phyloP scores from a whole-genome alignment of 1,140 invertebrate species.

The Aphaenogaster ashmeadi region DNA sequence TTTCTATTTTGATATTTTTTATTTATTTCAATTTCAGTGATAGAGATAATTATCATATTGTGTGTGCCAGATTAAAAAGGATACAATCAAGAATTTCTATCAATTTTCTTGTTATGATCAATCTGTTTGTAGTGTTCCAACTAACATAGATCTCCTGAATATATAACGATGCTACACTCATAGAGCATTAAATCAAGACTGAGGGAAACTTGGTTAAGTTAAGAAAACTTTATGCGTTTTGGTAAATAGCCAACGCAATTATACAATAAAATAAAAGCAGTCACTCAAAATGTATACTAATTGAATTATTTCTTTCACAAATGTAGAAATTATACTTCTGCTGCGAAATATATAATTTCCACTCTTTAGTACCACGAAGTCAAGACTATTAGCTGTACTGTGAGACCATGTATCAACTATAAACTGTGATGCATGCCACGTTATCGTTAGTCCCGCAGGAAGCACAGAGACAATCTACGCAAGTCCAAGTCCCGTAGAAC shows the following conservation, averaged over 20 bases:
- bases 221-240: not conserved
- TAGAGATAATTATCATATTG: not conserved
- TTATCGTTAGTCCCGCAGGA: not conserved
- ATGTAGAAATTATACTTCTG: not conserved
- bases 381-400: not conserved
- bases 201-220: not conserved
- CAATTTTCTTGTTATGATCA: not conserved
- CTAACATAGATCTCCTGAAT: not conserved
- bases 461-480: not conserved
- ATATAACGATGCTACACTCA: not conserved
- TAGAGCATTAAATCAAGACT: not conserved
- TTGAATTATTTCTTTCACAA: not conserved
- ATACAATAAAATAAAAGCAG: not conserved
- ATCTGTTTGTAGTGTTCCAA: not conserved
- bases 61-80: not conserved
- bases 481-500: not conserved
- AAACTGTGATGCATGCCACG: not conserved
- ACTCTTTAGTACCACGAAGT: not conserved
- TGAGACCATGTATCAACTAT: not conserved
- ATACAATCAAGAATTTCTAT: not conserved
- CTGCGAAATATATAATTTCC: not conserved
- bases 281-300: not conserved
- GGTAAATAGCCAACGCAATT: not conserved
- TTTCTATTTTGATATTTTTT: not conserved
- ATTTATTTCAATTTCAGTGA: not conserved